phyloP scores from a whole-genome alignment of 2,888 invertebrate genomes.

The Chaitophorus viminalis region DNA sequence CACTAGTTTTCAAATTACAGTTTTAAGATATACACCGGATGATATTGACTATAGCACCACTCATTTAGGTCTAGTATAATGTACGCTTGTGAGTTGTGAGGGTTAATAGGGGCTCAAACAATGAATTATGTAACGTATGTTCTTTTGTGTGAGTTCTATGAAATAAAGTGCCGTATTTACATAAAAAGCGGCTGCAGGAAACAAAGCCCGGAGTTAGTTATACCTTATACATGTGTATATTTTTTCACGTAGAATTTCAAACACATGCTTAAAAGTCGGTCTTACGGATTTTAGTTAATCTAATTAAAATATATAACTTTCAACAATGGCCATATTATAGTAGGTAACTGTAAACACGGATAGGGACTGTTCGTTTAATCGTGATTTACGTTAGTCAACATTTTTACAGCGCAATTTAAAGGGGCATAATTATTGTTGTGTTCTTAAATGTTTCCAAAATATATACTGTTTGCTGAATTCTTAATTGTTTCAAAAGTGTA shows the following conservation, averaged over 20 bases:
- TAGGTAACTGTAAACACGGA: not conserved
- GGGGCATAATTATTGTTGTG: not conserved
- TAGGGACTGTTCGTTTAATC: not conserved
- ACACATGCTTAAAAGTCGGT: not conserved
- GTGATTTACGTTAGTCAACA: not conserved
- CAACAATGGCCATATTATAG: not conserved
- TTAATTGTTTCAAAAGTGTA: too few species aligned
- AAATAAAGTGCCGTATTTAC: not conserved
- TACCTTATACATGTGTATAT: not conserved
- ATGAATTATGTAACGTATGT: not conserved
- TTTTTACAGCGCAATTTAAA: too few species aligned
- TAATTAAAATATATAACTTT: not conserved
- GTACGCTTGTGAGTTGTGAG: not conserved
- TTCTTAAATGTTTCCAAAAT: not conserved
- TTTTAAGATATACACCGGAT: not conserved
- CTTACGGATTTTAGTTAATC: not conserved
- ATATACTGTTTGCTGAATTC: too few species aligned
- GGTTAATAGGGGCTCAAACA: not conserved
- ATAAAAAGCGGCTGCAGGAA: not conserved
- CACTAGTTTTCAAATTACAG: not conserved
- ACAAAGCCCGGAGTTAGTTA: not conserved
- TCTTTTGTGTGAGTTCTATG: not conserved
- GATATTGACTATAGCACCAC: not conserved
- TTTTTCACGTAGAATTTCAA: not conserved
- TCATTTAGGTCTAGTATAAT: not conserved